Percentiles rank a stretch among this genome's conserved stretches.
Evolutionary conservation across 2,113 vertebrate genomes (phyloP).

Genomic region (Psephotus haematonotus): DNA sequence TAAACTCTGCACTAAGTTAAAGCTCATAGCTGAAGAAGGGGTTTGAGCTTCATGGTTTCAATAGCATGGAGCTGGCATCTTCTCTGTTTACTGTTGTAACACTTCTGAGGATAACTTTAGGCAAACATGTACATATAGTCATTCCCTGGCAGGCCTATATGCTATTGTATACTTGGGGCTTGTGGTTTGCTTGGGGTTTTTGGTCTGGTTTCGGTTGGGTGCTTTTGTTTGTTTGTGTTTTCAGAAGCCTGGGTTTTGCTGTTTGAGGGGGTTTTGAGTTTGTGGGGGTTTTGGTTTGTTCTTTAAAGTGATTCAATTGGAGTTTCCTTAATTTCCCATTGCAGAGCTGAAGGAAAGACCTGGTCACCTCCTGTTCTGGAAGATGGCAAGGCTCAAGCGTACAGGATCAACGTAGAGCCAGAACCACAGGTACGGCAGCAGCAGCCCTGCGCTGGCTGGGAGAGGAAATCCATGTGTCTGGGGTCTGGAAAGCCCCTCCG

Average conservation of each 20-base stretch:
- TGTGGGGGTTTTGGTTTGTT: accelerated
- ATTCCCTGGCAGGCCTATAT: neutral
- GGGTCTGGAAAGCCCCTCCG: neutral
- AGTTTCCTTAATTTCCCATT: slow-evolving; percentile 4
- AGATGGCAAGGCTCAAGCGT: slow-evolving; percentile 87
- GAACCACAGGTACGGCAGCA: slow-evolving; percentile 84
- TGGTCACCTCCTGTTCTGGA: slow-evolving; percentile 83
- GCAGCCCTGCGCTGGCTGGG: neutral
- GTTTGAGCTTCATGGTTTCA: neutral
- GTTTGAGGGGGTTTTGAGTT: neutral
- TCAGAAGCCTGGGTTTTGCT: neutral
- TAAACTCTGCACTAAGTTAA: neutral
- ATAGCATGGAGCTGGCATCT: neutral
- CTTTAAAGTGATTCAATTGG: neutral
- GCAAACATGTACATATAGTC: neutral
- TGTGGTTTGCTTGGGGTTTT: neutral
- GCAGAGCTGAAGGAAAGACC: slow-evolving; percentile 84
- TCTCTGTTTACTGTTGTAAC: neutral
- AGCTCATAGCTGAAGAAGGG: neutral
- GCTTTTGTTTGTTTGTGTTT: neutral
- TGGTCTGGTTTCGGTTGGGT: neutral
- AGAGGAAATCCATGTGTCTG: neutral
- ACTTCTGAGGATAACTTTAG: neutral
- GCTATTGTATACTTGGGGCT: neutral
- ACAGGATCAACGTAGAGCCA: slow-evolving; percentile 77